Base-by-base conservation (phyloP, 2,888 invertebrate species). In the Frankliniella intonsa region DNA sequence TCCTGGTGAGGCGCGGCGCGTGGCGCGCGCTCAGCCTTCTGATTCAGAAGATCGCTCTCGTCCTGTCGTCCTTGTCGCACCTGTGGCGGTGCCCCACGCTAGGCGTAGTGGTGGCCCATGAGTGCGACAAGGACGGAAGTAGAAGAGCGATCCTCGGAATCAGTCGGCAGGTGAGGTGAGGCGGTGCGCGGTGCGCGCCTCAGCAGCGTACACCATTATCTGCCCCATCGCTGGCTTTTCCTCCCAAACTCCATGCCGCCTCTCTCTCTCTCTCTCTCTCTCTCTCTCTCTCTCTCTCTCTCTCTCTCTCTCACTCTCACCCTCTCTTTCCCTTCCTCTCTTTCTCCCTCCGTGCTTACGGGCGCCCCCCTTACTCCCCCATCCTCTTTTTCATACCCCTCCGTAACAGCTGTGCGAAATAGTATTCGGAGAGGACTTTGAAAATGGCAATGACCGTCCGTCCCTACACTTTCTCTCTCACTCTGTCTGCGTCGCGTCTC, bases 401-500 rank as follows among this genome's bases (percentile, higher is more conserved):
- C 62, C 62, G 62, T 17, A 62, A 76, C 69, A 76, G 69, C 69
- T 76, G 69, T 76, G 69, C 25, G 25, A 25, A 76, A 76, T 76
- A 76, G 69, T 76, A 76, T 76, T 76, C 69, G 69, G 69, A 76
- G 69, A 76, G 69, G 69, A 76, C 69, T 76, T 76, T 76, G 69
- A 76, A 76, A 76, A 76, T 25, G 69, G 69, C 69, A 76, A 76
- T 76, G 69, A 76, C 69, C 69, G 22, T 76, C 62, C 14, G 38
- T 38, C 69, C 25, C 22, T 76, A 22, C 12, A 76, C 69, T 76
- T 10, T 69, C 69, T 69, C 69, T 76, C 12, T 76, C 69, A 0
- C 1, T 76, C 69, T 76, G 5, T 17, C 62, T 62, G 62, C 62
- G n/a, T 62, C 62, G 62, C 14, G n/a, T 65, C 65, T 65, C 69